Evolutionary conservation across 1,140 invertebrate genomes (phyloP), one percentile per base, ranked within the genome.

Genomic region (Harpegnathos saltator): DNA sequence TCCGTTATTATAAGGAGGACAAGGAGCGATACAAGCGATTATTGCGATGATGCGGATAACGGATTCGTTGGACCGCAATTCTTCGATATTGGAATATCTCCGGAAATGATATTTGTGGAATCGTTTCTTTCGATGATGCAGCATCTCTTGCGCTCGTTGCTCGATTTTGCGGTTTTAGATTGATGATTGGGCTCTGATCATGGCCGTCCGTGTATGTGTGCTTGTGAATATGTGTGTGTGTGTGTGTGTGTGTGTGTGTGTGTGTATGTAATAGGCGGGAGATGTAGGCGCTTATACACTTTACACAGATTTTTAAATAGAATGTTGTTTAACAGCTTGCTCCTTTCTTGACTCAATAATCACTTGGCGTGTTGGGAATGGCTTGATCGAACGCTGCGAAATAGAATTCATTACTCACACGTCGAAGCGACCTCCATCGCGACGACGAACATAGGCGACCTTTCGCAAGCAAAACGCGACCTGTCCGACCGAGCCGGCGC

Each of bases 111-210:
- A 77, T 19, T 65, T 66, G 19, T 38, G 15, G 9, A 66, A 77
- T 77, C 12, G 61, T 77, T 77, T 66, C 19, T 65, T 56, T 75
- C 73, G n/a, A 75, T 77, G 44, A 77, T 14, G 29, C 74, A 66
- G 15, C 73, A 1, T 22, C 12, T 75, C 52, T 44, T 44, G 38
- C 38, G 38, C 7, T 50, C 17, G 24, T 62, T 50, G 29, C 19
- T 38, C 26, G 15, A 62, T 44, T 66, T 65, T 54, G 24, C 61
- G n/a, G 26, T 52, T 65, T 65, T 38, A 52, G 19, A 63, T 65
- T 54, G 44, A 63, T 52, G 14, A 38, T 33, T 44, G 24, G 9
- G 29, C 17, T 62, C 19, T 75, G 38, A 52, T 75, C 15, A 54
- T 44, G 52, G 17, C 22, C n/a, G 15, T 74, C 12, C n/a, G n/a